Evolutionary conservation across 2,113 vertebrate species (phyloP).

Genomic region (Barnardius zonarius): DNA sequence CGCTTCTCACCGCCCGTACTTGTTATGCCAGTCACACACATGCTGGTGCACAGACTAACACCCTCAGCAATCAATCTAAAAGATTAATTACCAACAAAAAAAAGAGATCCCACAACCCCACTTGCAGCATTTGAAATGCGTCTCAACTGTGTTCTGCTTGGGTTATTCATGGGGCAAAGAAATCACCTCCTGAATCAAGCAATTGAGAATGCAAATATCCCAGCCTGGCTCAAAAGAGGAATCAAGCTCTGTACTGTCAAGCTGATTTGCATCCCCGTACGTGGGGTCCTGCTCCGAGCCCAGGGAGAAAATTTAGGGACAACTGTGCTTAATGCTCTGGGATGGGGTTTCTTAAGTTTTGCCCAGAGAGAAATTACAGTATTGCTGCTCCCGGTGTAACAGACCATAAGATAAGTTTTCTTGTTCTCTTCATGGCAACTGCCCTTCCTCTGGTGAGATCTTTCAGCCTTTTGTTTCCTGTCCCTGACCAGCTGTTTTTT

Average conservation of each 20-base stretch:
- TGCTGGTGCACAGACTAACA: slow-evolving; percentile 51
- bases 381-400: neutral
- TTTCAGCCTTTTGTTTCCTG: slow-evolving; percentile 55
- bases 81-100: slow-evolving; percentile 52
- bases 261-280: slow-evolving; percentile 10
- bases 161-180: slow-evolving; percentile 55
- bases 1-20: neutral
- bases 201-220: slow-evolving; percentile 63
- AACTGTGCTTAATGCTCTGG: neutral
- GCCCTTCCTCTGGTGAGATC: slow-evolving; percentile 27
- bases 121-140: slow-evolving; percentile 29
- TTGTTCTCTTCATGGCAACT: neutral
- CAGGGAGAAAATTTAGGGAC: neutral
- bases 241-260: neutral
- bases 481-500: slow-evolving; percentile 44
- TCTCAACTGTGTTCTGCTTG: neutral
- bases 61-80: slow-evolving; percentile 56
- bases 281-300: neutral
- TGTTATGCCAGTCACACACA: slow-evolving; percentile 61
- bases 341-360: slow-evolving; percentile 1
- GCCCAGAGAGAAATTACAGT: neutral
- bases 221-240: slow-evolving; percentile 37
- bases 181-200: slow-evolving; percentile 51
- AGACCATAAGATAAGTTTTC: neutral
- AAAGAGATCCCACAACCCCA: slow-evolving; percentile 6